Percentiles rank a stretch among this genome's conserved stretches.
These are phyloP conservation scores for Cavia porcellus DNA, from an alignment of 2,113 vertebrate genomes.

Conservation along the genomic window DNA sequence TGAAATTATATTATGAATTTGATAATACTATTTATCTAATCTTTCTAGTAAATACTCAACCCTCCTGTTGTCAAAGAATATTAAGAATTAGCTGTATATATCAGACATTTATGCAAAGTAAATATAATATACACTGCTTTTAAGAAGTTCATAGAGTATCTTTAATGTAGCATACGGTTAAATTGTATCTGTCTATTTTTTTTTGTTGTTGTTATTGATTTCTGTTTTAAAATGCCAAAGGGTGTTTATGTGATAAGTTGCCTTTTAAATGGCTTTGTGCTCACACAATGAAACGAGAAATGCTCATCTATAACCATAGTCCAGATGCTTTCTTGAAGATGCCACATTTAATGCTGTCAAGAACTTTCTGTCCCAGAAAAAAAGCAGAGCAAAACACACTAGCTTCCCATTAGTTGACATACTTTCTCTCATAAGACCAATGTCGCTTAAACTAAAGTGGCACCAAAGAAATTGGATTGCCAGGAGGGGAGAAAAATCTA, in stretches of 20 bases:
- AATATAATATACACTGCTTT: slow-evolving; percentile 27
- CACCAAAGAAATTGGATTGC: background rate
- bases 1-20: background rate
- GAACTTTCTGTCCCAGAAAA: slow-evolving; percentile 23
- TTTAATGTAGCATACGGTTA: slow-evolving; percentile 50
- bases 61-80: background rate
- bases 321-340: slow-evolving; percentile 65
- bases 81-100: background rate
- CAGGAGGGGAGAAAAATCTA: background rate
- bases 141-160: slow-evolving; percentile 7
- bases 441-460: background rate
- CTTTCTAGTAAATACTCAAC: background rate
- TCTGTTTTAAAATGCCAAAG: slow-evolving; percentile 67
- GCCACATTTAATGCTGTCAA: slow-evolving; percentile 62
- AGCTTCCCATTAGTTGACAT: slow-evolving; percentile 15
- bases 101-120: background rate
- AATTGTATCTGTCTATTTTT: slow-evolving; percentile 61
- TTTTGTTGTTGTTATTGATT: slow-evolving; percentile 75
- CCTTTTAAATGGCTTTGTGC: slow-evolving; percentile 69
- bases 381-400: background rate
- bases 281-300: slow-evolving; percentile 76
- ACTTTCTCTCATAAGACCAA: background rate
- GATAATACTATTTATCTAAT: background rate
- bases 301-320: slow-evolving; percentile 54
- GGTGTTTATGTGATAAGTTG: slow-evolving; percentile 79